A percentile compares a stretch with the other conserved stretches of the same genome.
These are phyloP conservation scores for Leptinotarsa texana DNA, from an alignment of 1,140 invertebrate species.

Conservation along the genomic window DNA sequence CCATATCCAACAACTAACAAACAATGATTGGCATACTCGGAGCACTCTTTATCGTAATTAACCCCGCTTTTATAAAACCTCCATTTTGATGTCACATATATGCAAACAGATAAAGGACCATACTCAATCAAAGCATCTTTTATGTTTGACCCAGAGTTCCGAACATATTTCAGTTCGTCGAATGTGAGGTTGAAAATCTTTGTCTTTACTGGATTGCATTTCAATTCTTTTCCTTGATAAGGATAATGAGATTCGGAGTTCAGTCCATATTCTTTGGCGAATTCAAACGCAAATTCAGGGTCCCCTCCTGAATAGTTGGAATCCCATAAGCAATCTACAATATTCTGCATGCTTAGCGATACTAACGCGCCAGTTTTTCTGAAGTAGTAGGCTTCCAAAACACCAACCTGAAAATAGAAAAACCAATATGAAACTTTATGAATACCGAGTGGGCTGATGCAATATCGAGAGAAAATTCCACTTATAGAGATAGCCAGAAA, in stretches of 20 bases:
- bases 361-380: slow-evolving; percentile 78
- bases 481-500: neutral
- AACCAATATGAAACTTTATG: neutral
- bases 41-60: slow-evolving; percentile 41
- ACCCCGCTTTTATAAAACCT: slow-evolving; percentile 41
- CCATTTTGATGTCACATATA: slow-evolving; percentile 82
- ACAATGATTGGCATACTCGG: slow-evolving; percentile 80
- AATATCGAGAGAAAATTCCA: neutral
- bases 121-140: slow-evolving; percentile 80
- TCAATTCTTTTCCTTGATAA: slow-evolving; percentile 76
- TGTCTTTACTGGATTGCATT: slow-evolving; percentile 55
- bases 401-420: slow-evolving; percentile 70
- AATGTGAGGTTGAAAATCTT: slow-evolving; percentile 14
- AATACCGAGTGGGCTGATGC: neutral
- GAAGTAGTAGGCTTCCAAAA: slow-evolving; percentile 93
- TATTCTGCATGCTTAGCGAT: slow-evolving; percentile 94
- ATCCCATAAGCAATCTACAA: slow-evolving; percentile 96
- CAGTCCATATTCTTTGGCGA: slow-evolving; percentile 85
- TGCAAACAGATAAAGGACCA: slow-evolving; percentile 85
- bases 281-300: slow-evolving; percentile 90
- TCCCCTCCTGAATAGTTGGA: slow-evolving; percentile 92
- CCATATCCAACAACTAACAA: slow-evolving; percentile 87
- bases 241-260: slow-evolving; percentile 89
- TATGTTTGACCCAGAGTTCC: slow-evolving; percentile 70
- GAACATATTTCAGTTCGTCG: slow-evolving; percentile 45